Conservation (phyloP, 2,797 vertebrate species). For the Melanotaenia trifasciata region DNA sequence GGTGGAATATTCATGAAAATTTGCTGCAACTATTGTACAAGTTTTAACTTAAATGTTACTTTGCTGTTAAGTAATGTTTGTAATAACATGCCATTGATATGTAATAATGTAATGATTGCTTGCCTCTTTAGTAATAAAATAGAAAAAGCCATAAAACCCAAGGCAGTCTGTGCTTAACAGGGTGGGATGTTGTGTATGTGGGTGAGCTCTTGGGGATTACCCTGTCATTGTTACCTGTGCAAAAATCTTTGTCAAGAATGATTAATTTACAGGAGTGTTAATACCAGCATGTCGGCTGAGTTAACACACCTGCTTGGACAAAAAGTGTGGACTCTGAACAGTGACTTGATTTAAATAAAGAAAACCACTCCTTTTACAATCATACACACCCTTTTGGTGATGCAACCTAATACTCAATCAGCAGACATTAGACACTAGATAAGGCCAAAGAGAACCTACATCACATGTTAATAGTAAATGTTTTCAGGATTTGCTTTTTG, state of each 20-base stretch:
- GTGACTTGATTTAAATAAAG: not conserved
- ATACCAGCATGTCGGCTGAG: not conserved
- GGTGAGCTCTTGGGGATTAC: not conserved
- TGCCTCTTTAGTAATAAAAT: constrained; percentile 68
- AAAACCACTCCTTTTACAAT: constrained; percentile 30
- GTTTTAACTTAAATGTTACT: constrained; percentile 1
- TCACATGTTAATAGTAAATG: too few relatives aligned
- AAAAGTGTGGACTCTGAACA: constrained; percentile 45
- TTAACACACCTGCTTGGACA: constrained; percentile 19
- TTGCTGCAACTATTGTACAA: constrained; percentile 26
- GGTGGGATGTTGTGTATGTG: not conserved
- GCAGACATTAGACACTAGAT: not conserved
- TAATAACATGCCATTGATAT: constrained; percentile 29
- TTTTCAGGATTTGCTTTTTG: not conserved
- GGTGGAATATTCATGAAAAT: constrained; percentile 39
- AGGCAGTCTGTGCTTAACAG: not conserved
- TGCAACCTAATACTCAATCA: not conserved
- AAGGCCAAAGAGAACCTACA: too few relatives aligned
- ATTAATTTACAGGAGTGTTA: not conserved
- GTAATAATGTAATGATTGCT: constrained; percentile 31
- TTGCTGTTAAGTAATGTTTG: constrained; percentile 40
- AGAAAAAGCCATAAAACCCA: not conserved
- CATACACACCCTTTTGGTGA: constrained; percentile 5
- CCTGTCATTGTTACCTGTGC: constrained; percentile 6
- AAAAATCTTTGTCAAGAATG: constrained; percentile 6